Evolutionary conservation across 37 sponge, comb jelly and placozoan genomes (phyloP).

Genomic region (Diacarnus erythraeanus): DNA sequence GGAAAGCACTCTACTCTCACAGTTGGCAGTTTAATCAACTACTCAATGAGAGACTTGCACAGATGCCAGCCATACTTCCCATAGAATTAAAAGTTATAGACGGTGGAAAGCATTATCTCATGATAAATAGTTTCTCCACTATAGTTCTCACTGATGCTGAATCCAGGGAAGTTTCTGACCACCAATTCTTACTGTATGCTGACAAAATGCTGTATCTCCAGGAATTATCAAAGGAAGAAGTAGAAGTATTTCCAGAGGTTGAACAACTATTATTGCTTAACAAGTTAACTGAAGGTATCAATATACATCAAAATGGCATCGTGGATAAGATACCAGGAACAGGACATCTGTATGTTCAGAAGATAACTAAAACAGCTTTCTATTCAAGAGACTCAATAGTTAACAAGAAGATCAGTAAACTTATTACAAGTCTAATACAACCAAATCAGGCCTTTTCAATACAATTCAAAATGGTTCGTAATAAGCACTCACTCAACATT

Average conservation of each 20-base stretch:
- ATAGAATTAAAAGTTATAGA: background rate
- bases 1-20: background rate
- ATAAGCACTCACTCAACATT: background rate
- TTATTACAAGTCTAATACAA: background rate
- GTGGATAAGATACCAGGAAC: background rate
- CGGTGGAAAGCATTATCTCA: background rate
- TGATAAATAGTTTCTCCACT: background rate
- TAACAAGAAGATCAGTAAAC: background rate
- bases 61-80: background rate
- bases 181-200: background rate
- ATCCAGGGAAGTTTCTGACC: background rate
- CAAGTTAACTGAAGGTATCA: background rate
- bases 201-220: background rate
- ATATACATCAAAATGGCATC: background rate
- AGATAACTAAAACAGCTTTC: background rate
- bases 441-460: background rate
- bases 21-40: background rate
- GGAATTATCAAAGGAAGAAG: background rate
- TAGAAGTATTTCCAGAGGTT: background rate
- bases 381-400: background rate
- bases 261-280: background rate
- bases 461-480: background rate
- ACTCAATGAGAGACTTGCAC: background rate
- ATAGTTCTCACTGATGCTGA: background rate
- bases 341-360: conserved; percentile 4